phyloP scores from a whole-genome alignment of 2,888 invertebrate genomes.

The Pammene aurita region DNA sequence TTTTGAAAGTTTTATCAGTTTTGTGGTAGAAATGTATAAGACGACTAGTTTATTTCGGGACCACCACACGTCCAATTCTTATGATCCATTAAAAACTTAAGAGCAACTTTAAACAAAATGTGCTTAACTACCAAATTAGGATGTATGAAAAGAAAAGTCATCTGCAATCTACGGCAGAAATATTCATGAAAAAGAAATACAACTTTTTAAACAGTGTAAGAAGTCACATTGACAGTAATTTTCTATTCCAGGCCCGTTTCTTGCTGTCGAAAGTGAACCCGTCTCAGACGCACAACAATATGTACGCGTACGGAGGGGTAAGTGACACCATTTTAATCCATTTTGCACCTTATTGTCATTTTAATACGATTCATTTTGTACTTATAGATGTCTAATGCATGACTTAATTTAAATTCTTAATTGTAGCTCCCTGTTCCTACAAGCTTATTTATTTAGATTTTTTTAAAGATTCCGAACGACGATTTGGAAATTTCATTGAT shows the following conservation, averaged over 20 bases:
- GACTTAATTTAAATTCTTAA: constrained; percentile 1
- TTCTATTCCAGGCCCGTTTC: constrained; percentile 91
- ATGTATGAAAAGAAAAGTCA: no score
- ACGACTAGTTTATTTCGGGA: no score
- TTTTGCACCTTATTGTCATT: background rate
- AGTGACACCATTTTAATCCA: constrained; percentile 67
- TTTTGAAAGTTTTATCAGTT: no score
- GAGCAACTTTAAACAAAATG: no score
- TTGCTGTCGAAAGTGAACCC: constrained; percentile 99
- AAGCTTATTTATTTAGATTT: background rate
- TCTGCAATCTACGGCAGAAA: no score
- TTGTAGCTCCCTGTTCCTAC: constrained; percentile 13
- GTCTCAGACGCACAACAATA: constrained; percentile 99
- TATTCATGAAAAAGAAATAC: no score
- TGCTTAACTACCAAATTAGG: no score
- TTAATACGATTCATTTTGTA: constrained; percentile 14
- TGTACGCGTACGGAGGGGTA: constrained; percentile 97
- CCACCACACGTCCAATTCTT: no score
- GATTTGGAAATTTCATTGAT: background rate
- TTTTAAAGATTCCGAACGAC: no score
- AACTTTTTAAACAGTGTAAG: no score
- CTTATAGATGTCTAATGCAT: constrained; percentile 22
- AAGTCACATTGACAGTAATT: background rate
- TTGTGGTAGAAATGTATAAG: no score
- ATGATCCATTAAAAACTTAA: no score